phyloP scores from a whole-genome alignment of 2,888 invertebrate genomes.

The Hecatera dysodea region DNA sequence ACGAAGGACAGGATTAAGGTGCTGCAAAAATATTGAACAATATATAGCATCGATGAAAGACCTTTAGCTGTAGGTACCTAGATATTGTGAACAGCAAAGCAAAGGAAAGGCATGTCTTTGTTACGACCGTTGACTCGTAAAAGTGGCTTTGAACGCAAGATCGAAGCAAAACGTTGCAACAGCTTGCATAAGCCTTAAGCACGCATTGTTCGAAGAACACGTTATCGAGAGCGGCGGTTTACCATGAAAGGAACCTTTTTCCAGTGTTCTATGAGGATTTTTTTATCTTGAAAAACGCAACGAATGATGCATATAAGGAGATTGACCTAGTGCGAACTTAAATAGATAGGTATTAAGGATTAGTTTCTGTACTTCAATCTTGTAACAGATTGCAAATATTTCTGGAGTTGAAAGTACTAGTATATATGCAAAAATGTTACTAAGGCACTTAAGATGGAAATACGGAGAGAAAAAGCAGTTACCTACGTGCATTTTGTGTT shows the following conservation, averaged over 20 bases:
- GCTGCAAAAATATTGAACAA: background rate
- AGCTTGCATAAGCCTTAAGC: conserved; percentile 49
- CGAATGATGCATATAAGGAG: background rate
- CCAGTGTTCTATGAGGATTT: background rate
- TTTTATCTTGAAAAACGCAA: background rate
- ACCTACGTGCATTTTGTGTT: background rate
- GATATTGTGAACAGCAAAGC: background rate
- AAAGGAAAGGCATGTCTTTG: conserved; percentile 5
- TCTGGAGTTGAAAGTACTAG: background rate
- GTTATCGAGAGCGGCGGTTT: conserved; percentile 33
- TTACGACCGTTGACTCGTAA: conserved; percentile 18
- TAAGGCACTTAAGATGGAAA: background rate
- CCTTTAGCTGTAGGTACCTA: background rate
- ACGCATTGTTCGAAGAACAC: conserved; percentile 50
- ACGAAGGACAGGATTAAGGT: too few species aligned
- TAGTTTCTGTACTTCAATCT: background rate
- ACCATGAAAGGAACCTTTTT: conserved; percentile 28
- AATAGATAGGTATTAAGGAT: background rate
- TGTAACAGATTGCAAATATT: background rate
- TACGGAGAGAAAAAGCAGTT: background rate
- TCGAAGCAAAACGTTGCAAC: conserved; percentile 29
- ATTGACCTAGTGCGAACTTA: background rate
- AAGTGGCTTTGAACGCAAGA: conserved; percentile 26
- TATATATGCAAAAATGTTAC: background rate
- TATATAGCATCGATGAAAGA: background rate